Evolutionary conservation across 2,113 vertebrate species (phyloP).

Genomic region (Donacobius atricapilla): DNA sequence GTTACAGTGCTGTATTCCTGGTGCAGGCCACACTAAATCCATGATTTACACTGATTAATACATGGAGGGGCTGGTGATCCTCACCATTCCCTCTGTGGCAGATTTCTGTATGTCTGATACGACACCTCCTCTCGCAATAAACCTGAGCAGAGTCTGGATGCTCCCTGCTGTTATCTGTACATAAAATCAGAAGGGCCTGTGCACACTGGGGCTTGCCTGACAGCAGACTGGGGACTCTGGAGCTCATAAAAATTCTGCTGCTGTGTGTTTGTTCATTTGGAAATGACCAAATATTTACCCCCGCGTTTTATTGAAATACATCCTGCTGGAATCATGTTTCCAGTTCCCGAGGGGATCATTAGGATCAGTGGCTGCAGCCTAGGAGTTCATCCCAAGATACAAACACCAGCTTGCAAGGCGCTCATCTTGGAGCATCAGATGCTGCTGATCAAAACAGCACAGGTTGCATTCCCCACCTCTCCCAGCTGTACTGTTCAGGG

Average conservation of each 20-base stretch:
- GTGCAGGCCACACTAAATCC: not conserved
- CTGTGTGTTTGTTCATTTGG: not conserved
- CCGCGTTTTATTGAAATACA: not conserved
- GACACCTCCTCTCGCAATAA: not conserved
- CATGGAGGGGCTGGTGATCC: not conserved
- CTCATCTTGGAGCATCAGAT: not conserved
- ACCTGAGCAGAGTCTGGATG: not conserved
- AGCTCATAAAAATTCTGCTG: not conserved
- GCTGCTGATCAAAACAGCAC: not conserved
- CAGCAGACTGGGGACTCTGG: not conserved
- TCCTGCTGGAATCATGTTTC: not conserved
- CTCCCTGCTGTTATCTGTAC: not conserved
- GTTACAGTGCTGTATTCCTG: not conserved
- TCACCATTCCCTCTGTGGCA: not conserved
- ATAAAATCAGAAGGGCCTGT: not conserved
- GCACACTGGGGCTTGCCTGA: not conserved
- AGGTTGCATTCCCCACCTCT: not conserved
- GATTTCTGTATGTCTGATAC: not conserved
- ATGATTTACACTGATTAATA: slow-evolving; percentile 41
- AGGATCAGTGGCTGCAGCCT: not conserved
- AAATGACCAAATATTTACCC: not conserved
- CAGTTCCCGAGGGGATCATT: not conserved
- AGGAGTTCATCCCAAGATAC: not conserved
- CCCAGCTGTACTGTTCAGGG: not conserved
- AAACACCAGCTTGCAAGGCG: not conserved